Evolutionary conservation across 2,113 vertebrate genomes (phyloP).

Genomic region (Corythaeola cristata): DNA sequence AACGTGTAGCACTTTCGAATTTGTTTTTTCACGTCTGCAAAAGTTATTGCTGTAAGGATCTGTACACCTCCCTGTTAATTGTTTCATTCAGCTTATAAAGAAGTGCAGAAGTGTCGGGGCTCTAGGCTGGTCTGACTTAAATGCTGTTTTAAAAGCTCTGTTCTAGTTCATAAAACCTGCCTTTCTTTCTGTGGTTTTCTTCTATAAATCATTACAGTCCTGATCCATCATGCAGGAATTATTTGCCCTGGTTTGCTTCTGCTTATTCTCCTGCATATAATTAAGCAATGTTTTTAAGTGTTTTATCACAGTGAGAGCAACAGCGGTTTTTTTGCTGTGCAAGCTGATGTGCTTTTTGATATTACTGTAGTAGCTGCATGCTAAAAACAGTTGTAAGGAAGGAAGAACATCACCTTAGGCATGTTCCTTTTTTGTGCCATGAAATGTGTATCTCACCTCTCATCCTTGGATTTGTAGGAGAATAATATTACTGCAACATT

Average conservation of each 20-base stretch:
- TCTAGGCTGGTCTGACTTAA: background rate
- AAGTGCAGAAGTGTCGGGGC: background rate
- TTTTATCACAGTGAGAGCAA: constrained; percentile 30
- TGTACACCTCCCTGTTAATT: background rate
- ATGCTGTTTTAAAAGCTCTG: background rate
- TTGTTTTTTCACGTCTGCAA: background rate
- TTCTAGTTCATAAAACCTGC: background rate
- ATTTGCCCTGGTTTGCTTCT: constrained; percentile 27
- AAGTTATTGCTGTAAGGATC: background rate
- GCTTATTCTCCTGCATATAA: constrained; percentile 14
- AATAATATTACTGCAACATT: background rate
- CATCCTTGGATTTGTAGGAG: background rate
- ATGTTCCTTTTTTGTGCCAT: background rate
- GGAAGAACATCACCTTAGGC: constrained; percentile 18
- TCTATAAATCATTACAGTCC: background rate
- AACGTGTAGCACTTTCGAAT: background rate
- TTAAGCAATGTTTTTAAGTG: constrained; percentile 33
- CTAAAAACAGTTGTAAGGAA: constrained; percentile 43
- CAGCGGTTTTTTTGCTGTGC: constrained; percentile 10
- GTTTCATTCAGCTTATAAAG: background rate
- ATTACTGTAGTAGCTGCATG: constrained; percentile 31
- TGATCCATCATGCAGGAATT: background rate
- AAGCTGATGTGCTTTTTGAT: constrained; percentile 52
- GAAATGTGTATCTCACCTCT: background rate
- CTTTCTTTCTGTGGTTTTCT: background rate